These are phyloP conservation scores for Babylonia areolata DNA, from an alignment of 1,140 invertebrate species.

Conservation along the genomic window DNA sequence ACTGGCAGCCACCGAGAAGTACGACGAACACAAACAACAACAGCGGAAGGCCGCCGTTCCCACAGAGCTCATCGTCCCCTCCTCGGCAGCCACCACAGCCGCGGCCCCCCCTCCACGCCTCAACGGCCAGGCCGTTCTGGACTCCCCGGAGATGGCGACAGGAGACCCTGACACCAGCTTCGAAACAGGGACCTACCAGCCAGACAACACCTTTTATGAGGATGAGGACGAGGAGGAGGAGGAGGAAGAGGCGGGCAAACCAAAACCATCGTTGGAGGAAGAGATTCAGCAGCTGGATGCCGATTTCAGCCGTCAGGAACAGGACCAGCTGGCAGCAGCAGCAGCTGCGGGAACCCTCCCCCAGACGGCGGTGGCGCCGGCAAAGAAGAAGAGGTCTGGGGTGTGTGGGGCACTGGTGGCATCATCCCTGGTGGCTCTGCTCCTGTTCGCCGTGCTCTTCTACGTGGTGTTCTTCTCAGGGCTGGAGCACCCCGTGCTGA, in stretches of 20 bases:
- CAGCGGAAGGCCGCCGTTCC: neutral
- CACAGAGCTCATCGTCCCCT: neutral
- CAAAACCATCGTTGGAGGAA: conserved; percentile 63
- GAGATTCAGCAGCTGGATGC: conserved; percentile 66
- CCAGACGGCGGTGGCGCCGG: conserved; percentile 20
- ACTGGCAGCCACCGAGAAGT: conserved; percentile 36
- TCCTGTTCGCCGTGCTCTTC: conserved; percentile 58
- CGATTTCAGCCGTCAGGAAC: conserved; percentile 43
- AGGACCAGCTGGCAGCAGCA: conserved; percentile 51
- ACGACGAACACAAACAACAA: conserved; percentile 33
- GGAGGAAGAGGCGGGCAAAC: conserved; percentile 47
- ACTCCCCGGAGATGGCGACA: conserved; percentile 16
- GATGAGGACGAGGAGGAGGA: conserved; percentile 55
- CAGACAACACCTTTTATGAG: conserved; percentile 58
- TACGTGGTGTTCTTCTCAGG: conserved; percentile 64
- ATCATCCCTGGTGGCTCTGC: conserved; percentile 57
- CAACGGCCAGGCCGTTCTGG: conserved; percentile 50
- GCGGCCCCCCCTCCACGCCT: conserved; percentile 26
- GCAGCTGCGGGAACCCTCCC: conserved; percentile 20
- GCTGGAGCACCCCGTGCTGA: conserved; percentile 60
- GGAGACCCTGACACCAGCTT: conserved; percentile 45
- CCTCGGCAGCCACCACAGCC: conserved; percentile 23
- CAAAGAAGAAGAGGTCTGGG: conserved; percentile 45
- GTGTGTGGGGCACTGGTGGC: conserved; percentile 46
- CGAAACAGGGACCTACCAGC: conserved; percentile 59